Evolutionary conservation across 2,113 vertebrate genomes (phyloP).

Genomic region (Benitochromis conjunctus): DNA sequence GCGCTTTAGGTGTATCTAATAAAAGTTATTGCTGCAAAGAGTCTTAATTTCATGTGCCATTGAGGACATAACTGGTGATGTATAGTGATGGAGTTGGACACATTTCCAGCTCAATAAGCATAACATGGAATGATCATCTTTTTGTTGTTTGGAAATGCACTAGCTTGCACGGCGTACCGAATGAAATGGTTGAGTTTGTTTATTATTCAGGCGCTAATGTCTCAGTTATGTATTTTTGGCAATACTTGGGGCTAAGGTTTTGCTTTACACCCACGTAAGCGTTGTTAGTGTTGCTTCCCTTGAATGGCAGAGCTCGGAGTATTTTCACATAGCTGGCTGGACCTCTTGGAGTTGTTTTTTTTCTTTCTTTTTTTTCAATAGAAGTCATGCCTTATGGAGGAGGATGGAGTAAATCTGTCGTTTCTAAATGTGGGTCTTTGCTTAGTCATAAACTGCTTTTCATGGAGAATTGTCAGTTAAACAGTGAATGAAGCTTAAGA

Average conservation of each 20-base stretch:
- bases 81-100: not conserved
- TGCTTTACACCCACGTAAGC: slow-evolving; percentile 10
- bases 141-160: not conserved
- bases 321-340: not conserved
- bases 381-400: slow-evolving; percentile 6
- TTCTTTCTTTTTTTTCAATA: not conserved
- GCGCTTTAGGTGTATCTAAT: not conserved
- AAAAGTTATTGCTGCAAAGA: not conserved
- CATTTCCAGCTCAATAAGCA: not conserved
- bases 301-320: slow-evolving; percentile 4
- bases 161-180: not conserved
- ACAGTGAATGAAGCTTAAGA: not conserved
- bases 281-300: slow-evolving; percentile 15
- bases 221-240: slow-evolving; percentile 3
- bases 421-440: slow-evolving; percentile 32
- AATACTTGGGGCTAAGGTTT: not conserved
- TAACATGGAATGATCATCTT: not conserved
- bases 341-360: not conserved
- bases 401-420: slow-evolving; percentile 17
- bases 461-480: not conserved
- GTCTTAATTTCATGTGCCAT: not conserved
- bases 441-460: slow-evolving; percentile 18
- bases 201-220: not conserved
- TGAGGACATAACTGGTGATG: not conserved
- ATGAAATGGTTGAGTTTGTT: not conserved